Evolutionary conservation across 2,888 invertebrate genomes (phyloP).

Genomic region (Dasypogon diadema): DNA sequence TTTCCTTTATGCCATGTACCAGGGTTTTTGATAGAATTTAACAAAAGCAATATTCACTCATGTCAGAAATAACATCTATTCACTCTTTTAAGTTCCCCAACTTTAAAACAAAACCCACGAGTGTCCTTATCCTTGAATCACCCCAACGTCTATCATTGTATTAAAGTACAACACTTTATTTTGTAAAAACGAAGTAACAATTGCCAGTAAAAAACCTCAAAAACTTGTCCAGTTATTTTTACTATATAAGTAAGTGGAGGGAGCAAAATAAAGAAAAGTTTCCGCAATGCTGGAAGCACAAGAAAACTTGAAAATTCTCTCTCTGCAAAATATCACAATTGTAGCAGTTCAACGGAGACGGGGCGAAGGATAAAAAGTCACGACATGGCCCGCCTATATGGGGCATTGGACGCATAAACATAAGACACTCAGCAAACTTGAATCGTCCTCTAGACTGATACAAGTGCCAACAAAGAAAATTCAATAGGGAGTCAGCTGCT

Average conservation of each 20-base stretch:
- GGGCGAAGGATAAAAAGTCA: not conserved
- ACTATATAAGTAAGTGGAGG: not conserved
- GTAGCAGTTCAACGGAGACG: not conserved
- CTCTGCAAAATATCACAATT: not conserved
- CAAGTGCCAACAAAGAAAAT: not conserved
- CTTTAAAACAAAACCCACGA: too few species aligned
- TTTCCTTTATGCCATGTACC: too few species aligned
- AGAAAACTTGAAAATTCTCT: not conserved
- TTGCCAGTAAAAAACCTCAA: constrained; percentile 9
- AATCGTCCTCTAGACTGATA: not conserved
- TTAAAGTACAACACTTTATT: not conserved
- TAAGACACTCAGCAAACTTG: not conserved
- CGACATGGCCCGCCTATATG: not conserved
- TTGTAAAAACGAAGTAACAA: not conserved
- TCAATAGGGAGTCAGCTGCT: not conserved
- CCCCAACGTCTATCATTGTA: not conserved
- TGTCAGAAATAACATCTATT: too few species aligned
- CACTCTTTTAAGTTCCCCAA: too few species aligned
- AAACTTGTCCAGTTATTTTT: too few species aligned
- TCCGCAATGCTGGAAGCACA: not conserved
- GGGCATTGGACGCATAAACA: constrained; percentile 3
- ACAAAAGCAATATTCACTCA: too few species aligned
- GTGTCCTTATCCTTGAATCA: not conserved
- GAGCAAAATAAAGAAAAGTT: not conserved
- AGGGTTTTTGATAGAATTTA: too few species aligned